Percentiles rank a stretch among this genome's conserved stretches.
Conservation (phyloP, 2,113 vertebrate genomes). For the Pomatorhinus ruficollis region DNA sequence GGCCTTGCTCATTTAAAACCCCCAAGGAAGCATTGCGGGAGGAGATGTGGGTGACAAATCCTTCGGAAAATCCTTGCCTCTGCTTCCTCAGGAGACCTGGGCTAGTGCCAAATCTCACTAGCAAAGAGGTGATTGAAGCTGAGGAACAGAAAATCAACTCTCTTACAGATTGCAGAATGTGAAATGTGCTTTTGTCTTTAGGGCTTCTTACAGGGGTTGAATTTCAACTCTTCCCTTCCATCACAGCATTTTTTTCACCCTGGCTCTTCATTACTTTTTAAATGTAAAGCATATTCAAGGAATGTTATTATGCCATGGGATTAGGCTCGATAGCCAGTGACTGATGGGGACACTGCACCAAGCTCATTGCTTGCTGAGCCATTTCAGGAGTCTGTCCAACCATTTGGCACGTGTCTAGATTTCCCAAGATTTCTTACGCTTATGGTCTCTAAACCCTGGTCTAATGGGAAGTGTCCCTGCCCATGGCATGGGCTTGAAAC, state of each 20-base stretch:
- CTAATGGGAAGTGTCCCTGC: neutral
- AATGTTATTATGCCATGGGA: neutral
- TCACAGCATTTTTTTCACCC: neutral
- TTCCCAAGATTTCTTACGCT: neutral
- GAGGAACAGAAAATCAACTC: slow-evolving; percentile 25
- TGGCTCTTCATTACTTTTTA: neutral
- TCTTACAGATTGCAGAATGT: neutral
- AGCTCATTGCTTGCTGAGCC: neutral
- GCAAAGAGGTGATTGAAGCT: slow-evolving; percentile 10
- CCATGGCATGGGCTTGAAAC: neutral
- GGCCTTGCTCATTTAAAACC: neutral
- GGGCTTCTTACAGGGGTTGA: neutral
- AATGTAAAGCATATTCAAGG: neutral
- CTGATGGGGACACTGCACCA: neutral
- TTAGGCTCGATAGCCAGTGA: neutral
- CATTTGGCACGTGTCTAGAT: neutral
- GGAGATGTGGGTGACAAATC: slow-evolving; percentile 45
- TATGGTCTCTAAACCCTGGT: neutral
- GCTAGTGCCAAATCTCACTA: slow-evolving; percentile 11
- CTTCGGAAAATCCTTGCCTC: slow-evolving; percentile 20
- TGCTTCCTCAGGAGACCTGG: slow-evolving; percentile 34
- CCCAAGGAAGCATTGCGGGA: neutral
- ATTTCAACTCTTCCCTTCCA: neutral
- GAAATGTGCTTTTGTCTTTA: neutral
- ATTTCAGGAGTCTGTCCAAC: neutral